Evolutionary conservation across 1,140 invertebrate genomes (phyloP).

Genomic region (Pseudomyrmex dendroicus): DNA sequence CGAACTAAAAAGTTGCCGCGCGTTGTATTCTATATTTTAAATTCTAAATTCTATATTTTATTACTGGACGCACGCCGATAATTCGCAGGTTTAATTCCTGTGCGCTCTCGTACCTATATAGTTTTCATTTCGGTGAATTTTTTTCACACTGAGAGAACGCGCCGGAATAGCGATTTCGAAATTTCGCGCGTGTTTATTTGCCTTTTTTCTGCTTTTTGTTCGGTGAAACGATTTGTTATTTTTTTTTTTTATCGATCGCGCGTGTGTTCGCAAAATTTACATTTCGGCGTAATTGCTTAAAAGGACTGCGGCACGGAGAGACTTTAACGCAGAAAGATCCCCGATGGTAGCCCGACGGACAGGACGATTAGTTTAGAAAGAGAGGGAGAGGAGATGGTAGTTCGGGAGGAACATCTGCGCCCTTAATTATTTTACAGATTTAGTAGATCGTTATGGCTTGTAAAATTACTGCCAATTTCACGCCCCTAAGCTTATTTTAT

Average conservation of each 20-base stretch:
- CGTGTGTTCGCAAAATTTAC: not conserved
- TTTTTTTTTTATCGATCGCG: not conserved
- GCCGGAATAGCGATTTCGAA: not conserved
- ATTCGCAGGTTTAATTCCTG: constrained; percentile 32
- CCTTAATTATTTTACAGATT: constrained; percentile 86
- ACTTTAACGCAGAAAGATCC: not conserved
- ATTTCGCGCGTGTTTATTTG: not conserved
- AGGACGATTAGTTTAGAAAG: constrained; percentile 29
- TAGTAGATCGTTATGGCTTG: constrained; percentile 86
- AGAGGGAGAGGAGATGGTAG: constrained; percentile 22
- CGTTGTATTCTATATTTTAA: constrained; percentile 49
- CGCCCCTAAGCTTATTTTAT: constrained; percentile 84
- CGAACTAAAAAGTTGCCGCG: constrained; percentile 32
- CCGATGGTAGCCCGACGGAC: not conserved
- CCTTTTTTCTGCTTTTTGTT: not conserved
- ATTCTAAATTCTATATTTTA: constrained; percentile 53
- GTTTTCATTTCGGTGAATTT: constrained; percentile 6
- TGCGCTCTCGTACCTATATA: not conserved
- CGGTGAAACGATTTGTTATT: not conserved
- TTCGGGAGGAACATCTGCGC: constrained; percentile 82
- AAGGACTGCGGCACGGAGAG: not conserved
- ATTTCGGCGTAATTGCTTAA: not conserved
- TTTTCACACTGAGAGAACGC: not conserved
- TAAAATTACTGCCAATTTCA: constrained; percentile 86
- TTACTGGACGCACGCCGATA: not conserved